phyloP scores from a whole-genome alignment of 2,797 vertebrate genomes.

The Corythornis leucogaster region DNA sequence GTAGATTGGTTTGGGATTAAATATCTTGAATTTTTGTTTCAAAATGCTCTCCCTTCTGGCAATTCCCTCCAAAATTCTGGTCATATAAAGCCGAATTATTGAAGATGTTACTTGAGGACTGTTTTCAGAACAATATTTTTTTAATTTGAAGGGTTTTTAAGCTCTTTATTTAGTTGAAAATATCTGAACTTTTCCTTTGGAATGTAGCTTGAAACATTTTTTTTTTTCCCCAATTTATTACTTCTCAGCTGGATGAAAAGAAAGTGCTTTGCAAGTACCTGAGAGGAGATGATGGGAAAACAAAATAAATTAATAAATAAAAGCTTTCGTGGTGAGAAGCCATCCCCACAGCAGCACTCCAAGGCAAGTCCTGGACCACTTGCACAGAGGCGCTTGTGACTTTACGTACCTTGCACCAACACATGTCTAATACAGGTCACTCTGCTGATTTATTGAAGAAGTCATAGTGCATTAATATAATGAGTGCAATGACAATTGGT shows the following conservation, averaged over 20 bases:
- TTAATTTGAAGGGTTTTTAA: background rate
- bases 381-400: background rate
- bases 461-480: background rate
- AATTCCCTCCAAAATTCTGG: conserved; percentile 48
- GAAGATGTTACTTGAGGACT: background rate
- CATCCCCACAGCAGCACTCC: background rate
- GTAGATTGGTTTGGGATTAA: background rate
- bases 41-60: conserved; percentile 61
- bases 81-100: conserved; percentile 23
- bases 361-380: background rate
- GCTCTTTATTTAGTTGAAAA: background rate
- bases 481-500: too few relatives aligned
- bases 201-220: background rate
- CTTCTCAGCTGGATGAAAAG: background rate
- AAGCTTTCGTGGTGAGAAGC: background rate
- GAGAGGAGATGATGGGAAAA: background rate
- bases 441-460: background rate
- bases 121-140: conserved; percentile 13
- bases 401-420: background rate
- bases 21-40: conserved; percentile 42
- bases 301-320: background rate
- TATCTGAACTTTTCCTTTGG: background rate
- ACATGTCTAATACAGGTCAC: background rate
- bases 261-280: background rate
- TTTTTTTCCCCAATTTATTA: background rate